Conservation (phyloP, 2,113 vertebrate genomes). For the Seriola aureovittata region DNA sequence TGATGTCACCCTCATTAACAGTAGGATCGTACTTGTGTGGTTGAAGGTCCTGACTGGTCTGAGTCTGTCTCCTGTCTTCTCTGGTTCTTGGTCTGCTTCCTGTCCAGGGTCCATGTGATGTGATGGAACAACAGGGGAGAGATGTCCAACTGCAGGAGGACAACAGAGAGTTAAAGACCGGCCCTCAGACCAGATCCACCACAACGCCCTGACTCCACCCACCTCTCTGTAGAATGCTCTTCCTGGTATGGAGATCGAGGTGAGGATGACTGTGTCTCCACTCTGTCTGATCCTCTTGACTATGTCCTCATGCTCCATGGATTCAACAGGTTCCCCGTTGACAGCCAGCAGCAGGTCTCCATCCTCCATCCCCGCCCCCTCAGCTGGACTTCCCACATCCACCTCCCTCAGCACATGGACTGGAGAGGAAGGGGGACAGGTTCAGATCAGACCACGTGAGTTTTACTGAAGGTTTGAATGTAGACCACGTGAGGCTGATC, state of each 20-base stretch:
- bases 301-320: conserved; percentile 87
- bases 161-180: background rate
- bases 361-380: conserved; percentile 90
- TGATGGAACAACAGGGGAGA: conserved; percentile 89
- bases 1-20: no score
- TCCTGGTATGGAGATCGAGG: conserved; percentile 84
- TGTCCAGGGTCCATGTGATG: background rate
- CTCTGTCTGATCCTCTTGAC: conserved; percentile 86
- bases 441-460: background rate
- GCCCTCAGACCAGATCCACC: background rate
- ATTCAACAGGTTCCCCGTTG: conserved; percentile 89
- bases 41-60: conserved; percentile 48
- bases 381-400: conserved; percentile 89
- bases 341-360: conserved; percentile 93
- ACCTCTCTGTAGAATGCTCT: conserved; percentile 89
- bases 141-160: conserved; percentile 85
- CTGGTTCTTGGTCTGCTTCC: background rate
- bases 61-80: conserved; percentile 65
- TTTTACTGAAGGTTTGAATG: background rate
- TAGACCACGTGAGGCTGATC: no score
- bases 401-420: conserved; percentile 92
- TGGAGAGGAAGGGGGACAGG: conserved; percentile 50
- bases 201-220: background rate
- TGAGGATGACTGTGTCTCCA: conserved; percentile 83
- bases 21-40: conserved; percentile 79